Conservation (phyloP, 2,888 invertebrate species). For the Ormyrus nitidulus region DNA sequence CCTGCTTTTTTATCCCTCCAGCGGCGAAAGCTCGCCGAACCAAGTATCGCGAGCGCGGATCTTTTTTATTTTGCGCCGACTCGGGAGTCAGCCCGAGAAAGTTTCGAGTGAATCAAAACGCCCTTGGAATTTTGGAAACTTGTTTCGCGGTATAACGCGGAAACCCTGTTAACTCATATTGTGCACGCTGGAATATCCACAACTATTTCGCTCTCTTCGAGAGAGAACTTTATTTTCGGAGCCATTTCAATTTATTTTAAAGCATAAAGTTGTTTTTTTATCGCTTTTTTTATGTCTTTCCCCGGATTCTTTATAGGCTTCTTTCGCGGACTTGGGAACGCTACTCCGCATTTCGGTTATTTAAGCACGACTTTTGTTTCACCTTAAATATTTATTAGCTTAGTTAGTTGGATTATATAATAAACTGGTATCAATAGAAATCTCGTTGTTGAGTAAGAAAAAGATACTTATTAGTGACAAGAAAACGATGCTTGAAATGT, state of each 20-base stretch:
- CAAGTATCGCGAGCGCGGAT: conserved; percentile 6
- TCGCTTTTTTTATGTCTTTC: too few relatives aligned
- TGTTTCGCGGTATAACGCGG: conserved; percentile 1
- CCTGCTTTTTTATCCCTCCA: too few relatives aligned
- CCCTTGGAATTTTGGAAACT: conserved; percentile 38
- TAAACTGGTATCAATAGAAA: too few relatives aligned
- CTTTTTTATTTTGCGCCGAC: conserved; percentile 10
- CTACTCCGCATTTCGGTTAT: too few relatives aligned
- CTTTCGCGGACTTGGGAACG: too few relatives aligned
- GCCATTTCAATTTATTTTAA: conserved; percentile 20
- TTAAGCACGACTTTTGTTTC: too few relatives aligned
- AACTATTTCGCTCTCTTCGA: conserved; percentile 13
- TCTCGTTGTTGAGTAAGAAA: too few relatives aligned
- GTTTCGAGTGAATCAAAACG: conserved; percentile 41
- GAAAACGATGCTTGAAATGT: too few relatives aligned
- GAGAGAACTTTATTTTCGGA: conserved; percentile 32
- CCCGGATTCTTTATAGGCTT: too few relatives aligned
- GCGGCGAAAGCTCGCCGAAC: background rate
- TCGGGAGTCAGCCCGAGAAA: background rate
- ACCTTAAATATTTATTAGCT: too few relatives aligned
- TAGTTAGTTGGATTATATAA: too few relatives aligned
- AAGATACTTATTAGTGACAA: too few relatives aligned
- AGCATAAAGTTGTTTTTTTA: background rate
- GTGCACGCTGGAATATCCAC: background rate
- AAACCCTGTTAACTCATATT: conserved; percentile 26